Evolutionary conservation across 1,140 invertebrate species (phyloP).

Genomic region (Drosophila nikananu): DNA sequence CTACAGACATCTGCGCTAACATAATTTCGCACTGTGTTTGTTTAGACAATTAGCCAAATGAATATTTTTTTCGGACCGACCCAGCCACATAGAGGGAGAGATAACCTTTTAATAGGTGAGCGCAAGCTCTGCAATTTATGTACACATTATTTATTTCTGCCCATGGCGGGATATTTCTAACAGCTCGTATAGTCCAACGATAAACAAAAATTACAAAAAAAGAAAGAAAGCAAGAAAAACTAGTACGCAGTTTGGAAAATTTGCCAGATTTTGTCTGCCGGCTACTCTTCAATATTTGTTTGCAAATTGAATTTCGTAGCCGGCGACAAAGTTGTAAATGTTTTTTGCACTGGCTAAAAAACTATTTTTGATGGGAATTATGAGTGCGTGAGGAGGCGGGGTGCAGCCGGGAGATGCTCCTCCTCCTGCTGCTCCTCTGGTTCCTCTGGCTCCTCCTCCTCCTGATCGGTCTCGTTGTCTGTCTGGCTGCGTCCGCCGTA

Average conservation of each 20-base stretch:
- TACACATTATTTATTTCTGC: constrained; percentile 60
- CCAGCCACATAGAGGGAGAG: constrained; percentile 14
- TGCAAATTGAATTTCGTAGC: constrained; percentile 51
- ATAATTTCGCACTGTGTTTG: constrained; percentile 58
- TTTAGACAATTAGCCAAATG: constrained; percentile 58
- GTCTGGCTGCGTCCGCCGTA: constrained; percentile 59
- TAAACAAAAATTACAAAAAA: constrained; percentile 25
- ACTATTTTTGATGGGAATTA: constrained; percentile 78
- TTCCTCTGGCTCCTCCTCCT: constrained; percentile 2
- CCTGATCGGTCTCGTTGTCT: constrained; percentile 8
- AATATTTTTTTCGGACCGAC: constrained; percentile 10
- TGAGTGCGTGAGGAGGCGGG: constrained; percentile 63
- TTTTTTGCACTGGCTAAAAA: constrained; percentile 48
- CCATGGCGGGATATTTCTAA: constrained; percentile 49
- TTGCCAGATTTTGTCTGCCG: constrained; percentile 18
- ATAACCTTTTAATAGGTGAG: constrained; percentile 59
- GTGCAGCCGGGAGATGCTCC: background rate
- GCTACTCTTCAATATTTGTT: constrained; percentile 39
- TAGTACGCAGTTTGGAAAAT: constrained; percentile 52
- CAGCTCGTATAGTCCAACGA: constrained; percentile 52
- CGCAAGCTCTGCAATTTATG: constrained; percentile 46
- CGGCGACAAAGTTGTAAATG: constrained; percentile 76
- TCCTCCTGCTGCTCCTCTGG: constrained; percentile 4
- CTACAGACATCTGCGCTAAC: constrained; percentile 27
- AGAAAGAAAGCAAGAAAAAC: background rate